Conservation (phyloP, 2,888 invertebrate genomes). For the Amiota communis region DNA sequence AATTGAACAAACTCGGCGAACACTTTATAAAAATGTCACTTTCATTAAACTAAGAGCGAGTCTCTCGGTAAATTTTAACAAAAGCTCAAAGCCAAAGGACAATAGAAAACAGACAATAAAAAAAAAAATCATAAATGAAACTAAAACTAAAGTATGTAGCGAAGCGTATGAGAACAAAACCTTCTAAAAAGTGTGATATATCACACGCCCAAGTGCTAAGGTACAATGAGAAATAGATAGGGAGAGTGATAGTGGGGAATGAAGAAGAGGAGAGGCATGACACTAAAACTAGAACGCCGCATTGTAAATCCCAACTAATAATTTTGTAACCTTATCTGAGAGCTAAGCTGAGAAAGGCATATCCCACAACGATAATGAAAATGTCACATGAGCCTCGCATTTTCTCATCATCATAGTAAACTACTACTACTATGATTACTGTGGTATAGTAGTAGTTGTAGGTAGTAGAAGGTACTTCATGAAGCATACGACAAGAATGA, state of each 20-base stretch:
- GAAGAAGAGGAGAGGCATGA: slow-evolving; percentile 2
- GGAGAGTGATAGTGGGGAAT: neutral
- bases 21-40: slow-evolving; percentile 16
- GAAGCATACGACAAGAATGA: slow-evolving; percentile 2
- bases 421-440: neutral
- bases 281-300: slow-evolving; percentile 50
- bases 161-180: neutral
- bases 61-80: neutral
- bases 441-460: neutral
- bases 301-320: slow-evolving; percentile 67
- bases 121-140: neutral
- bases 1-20: slow-evolving; percentile 2
- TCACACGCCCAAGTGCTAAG: neutral
- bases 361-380: slow-evolving; percentile 70
- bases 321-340: slow-evolving; percentile 68
- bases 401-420: slow-evolving; percentile 66
- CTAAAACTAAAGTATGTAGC: neutral
- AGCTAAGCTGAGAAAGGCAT: slow-evolving; percentile 42
- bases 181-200: slow-evolving; percentile 3
- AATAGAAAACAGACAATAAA: neutral
- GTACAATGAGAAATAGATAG: neutral
- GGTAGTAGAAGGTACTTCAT: neutral
- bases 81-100: slow-evolving; percentile 15
- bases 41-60: slow-evolving; percentile 16
- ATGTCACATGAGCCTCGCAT: slow-evolving; percentile 71